phyloP scores from a whole-genome alignment of 2,888 invertebrate species.

The Campopleginae sp. region DNA sequence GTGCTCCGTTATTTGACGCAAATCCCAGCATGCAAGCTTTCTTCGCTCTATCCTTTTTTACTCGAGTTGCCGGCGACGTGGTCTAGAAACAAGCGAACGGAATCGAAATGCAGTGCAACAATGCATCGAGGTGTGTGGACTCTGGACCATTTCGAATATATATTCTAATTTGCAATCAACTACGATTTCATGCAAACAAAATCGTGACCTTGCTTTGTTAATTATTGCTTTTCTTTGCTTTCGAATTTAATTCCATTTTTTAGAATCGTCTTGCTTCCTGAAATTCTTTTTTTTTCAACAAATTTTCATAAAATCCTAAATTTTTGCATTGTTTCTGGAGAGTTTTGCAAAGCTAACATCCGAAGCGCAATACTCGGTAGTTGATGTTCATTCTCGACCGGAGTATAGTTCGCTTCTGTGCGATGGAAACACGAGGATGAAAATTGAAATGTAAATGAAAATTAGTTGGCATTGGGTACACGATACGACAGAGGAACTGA shows the following conservation, averaged over 20 bases:
- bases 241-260: too few species aligned
- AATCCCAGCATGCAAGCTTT: conserved; percentile 51
- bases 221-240: too few species aligned
- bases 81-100: conserved; percentile 12
- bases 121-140: conserved; percentile 36
- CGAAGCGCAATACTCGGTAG: too few species aligned
- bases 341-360: too few species aligned
- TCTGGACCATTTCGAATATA: not conserved
- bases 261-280: too few species aligned
- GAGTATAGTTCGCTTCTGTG: too few species aligned
- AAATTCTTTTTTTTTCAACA: too few species aligned
- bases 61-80: conserved; percentile 26
- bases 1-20: conserved; percentile 32
- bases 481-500: conserved; percentile 37
- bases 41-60: conserved; percentile 41
- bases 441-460: not conserved
- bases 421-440: not conserved
- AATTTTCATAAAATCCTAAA: too few species aligned
- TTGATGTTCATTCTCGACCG: too few species aligned
- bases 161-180: too few species aligned
- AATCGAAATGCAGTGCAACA: conserved; percentile 28
- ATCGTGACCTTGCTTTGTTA: too few species aligned
- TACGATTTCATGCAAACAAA: not conserved
- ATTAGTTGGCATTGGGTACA: conserved; percentile 5
- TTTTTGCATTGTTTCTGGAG: too few species aligned